A percentile compares a stretch with the other conserved stretches of the same genome.
Conservation (phyloP, 2,888 invertebrate genomes). For the Nomada fabriciana region DNA sequence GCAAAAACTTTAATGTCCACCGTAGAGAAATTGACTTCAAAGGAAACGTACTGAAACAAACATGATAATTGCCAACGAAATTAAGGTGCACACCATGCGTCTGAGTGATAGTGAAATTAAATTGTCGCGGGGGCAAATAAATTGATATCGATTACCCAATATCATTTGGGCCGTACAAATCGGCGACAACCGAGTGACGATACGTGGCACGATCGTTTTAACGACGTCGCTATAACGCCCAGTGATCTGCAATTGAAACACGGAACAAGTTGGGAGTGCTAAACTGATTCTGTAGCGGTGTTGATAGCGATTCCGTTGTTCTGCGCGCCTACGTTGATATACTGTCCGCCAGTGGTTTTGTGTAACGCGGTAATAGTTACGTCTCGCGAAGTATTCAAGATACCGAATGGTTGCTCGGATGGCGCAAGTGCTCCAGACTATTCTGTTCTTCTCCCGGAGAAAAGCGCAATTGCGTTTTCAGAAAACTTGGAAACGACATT, state of each 20-base stretch:
- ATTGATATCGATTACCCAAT: neutral
- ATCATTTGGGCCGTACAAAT: neutral
- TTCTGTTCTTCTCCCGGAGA: neutral
- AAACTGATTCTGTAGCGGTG: conserved; percentile 21
- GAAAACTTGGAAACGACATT: conserved; percentile 43
- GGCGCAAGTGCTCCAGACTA: neutral
- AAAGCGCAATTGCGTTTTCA: conserved; percentile 32
- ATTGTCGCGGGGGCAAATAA: neutral
- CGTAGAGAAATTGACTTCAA: too few species aligned
- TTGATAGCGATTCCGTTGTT: conserved; percentile 19
- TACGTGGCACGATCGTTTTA: conserved; percentile 6
- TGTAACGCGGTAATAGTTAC: conserved; percentile 9
- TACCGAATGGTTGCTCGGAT: neutral
- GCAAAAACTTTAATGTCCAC: too few species aligned
- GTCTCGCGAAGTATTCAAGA: neutral
- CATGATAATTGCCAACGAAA: too few species aligned
- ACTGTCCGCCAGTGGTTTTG: neutral
- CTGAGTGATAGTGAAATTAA: neutral
- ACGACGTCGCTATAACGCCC: neutral
- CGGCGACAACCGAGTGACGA: conserved; percentile 26
- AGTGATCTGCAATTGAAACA: conserved; percentile 27
- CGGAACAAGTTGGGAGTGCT: conserved; percentile 8
- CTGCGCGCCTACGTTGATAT: neutral
- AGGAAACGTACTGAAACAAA: too few species aligned
- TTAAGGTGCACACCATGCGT: too few species aligned